Conservation (phyloP, 1,140 invertebrate species). For the Aphis gossypii region DNA sequence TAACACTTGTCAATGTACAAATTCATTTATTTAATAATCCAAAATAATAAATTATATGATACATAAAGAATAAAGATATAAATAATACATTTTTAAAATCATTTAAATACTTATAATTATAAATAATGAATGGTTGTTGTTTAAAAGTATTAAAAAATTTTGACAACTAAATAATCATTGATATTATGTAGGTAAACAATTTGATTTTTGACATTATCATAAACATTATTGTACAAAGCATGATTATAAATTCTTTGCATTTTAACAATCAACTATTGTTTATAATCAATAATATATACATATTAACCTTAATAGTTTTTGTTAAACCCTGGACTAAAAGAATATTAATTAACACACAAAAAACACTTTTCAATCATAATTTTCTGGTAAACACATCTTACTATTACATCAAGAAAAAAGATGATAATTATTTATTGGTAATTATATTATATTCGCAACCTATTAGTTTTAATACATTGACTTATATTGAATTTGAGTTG, state of each 20-base stretch:
- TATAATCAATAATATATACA: constrained; percentile 41
- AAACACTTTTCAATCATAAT: neutral
- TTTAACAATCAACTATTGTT: neutral
- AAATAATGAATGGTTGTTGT: neutral
- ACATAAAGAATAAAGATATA: neutral
- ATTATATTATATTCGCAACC: neutral
- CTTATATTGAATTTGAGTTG: constrained; percentile 61
- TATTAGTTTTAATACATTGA: constrained; percentile 50
- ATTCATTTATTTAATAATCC: neutral
- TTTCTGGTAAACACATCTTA: constrained; percentile 9
- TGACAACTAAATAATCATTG: neutral
- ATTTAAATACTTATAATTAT: neutral
- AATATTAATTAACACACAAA: constrained; percentile 23
- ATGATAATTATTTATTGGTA: constrained; percentile 2
- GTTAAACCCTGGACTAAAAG: neutral
- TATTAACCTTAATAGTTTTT: neutral
- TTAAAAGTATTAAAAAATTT: neutral
- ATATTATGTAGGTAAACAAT: neutral
- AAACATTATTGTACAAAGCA: neutral
- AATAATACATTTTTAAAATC: neutral
- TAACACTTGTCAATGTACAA: neutral
- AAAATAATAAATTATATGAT: neutral
- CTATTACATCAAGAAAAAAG: neutral
- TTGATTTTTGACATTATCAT: neutral
- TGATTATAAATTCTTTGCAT: neutral